phyloP scores from a whole-genome alignment of 2,888 invertebrate genomes.

The Chirona hameri region DNA sequence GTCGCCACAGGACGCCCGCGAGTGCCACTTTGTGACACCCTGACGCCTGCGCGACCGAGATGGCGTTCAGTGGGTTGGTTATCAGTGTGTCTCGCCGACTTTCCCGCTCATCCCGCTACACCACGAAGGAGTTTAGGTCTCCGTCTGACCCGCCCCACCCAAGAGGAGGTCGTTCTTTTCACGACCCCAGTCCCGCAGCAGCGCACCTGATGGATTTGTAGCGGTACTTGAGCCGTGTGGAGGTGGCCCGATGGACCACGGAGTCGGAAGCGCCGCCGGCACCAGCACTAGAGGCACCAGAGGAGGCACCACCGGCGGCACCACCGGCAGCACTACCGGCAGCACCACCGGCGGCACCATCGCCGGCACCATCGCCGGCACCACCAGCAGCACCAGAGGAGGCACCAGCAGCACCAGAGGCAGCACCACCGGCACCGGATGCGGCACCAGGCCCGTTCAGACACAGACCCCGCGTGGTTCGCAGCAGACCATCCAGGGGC shows the following conservation, averaged over 20 bases:
- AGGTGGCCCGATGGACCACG: neutral
- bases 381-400: too few species aligned
- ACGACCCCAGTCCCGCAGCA: neutral
- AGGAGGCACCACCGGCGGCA: neutral
- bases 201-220: constrained; percentile 24
- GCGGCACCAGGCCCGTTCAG: neutral
- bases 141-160: too few species aligned
- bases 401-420: too few species aligned
- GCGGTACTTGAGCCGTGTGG: neutral
- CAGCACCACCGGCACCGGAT: neutral
- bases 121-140: too few species aligned
- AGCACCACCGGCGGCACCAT: neutral
- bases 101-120: too few species aligned
- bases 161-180: neutral
- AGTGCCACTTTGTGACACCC: too few species aligned
- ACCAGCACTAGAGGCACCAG: too few species aligned
- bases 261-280: neutral
- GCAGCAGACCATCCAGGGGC: neutral
- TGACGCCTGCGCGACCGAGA: too few species aligned
- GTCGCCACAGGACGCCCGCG: too few species aligned
- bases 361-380: neutral
- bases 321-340: neutral
- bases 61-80: too few species aligned
- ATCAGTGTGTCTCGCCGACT: too few species aligned
- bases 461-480: neutral